Evolutionary conservation across 2,888 invertebrate species (phyloP).

Genomic region (Drosophila meridiana): DNA sequence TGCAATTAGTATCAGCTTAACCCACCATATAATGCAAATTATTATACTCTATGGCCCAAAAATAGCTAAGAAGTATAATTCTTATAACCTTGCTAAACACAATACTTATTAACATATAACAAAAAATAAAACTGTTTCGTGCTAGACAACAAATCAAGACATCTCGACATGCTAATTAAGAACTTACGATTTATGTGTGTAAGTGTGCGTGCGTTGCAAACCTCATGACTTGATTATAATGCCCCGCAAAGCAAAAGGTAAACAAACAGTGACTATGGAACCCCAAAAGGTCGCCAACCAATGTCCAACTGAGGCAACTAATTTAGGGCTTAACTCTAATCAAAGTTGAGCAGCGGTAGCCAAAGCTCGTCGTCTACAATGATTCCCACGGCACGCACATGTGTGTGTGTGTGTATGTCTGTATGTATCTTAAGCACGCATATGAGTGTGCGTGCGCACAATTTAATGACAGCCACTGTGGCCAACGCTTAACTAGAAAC

Average conservation of each 20-base stretch:
- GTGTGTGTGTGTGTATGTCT: not conserved
- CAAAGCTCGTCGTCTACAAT: conserved; percentile 15
- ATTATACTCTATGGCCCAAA: not conserved
- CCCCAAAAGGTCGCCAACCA: conserved; percentile 49
- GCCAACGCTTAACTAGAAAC: conserved; percentile 9
- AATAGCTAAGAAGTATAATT: conserved; percentile 12
- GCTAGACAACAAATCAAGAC: conserved; percentile 43
- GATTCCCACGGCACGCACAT: conserved; percentile 45
- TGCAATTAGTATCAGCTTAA: not conserved
- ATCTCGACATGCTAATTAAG: conserved; percentile 49
- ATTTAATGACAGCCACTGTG: conserved; percentile 31
- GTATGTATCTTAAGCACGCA: conserved; percentile 1
- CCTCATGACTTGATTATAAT: conserved; percentile 61
- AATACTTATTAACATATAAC: conserved; percentile 7
- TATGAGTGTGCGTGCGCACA: conserved; percentile 16
- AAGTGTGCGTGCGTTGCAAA: conserved; percentile 26
- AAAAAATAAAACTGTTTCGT: conserved; percentile 14
- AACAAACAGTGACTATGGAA: conserved; percentile 9
- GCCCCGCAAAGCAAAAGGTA: conserved; percentile 11
- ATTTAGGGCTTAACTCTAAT: conserved; percentile 79
- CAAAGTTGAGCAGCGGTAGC: conserved; percentile 68
- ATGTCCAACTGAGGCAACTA: conserved; percentile 63
- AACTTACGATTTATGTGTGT: conserved; percentile 36
- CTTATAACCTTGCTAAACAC: conserved; percentile 42
- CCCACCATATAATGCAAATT: not conserved